These are phyloP conservation scores for Anolis carolinensis DNA, from an alignment of 2,113 vertebrate genomes.

Conservation along the genomic window DNA sequence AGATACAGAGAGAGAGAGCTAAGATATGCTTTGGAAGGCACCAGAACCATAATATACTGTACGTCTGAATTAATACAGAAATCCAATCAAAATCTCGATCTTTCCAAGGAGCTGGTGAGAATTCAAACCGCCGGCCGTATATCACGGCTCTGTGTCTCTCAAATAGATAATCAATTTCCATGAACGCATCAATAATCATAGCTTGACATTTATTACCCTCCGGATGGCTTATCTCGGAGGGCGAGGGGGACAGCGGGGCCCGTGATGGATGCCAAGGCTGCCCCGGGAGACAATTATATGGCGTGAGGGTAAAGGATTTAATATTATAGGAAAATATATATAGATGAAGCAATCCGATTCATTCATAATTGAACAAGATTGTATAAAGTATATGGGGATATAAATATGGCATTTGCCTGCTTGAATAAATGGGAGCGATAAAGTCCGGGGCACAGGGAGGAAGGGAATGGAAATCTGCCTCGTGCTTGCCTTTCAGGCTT, in stretches of 20 bases:
- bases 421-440: background rate
- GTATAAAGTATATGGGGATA: slow-evolving; percentile 56
- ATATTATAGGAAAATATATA: slow-evolving; percentile 47
- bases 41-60: background rate
- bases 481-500: background rate
- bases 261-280: slow-evolving; percentile 88
- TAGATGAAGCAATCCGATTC: slow-evolving; percentile 56
- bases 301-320: slow-evolving; percentile 69
- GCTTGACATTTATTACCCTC: slow-evolving; percentile 92
- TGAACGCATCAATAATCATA: slow-evolving; percentile 91
- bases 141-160: slow-evolving; percentile 76
- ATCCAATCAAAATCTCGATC: slow-evolving; percentile 66
- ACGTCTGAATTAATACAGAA: slow-evolving; percentile 65
- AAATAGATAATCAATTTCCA: slow-evolving; percentile 94
- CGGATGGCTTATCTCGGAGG: slow-evolving; percentile 92
- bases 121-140: slow-evolving; percentile 73
- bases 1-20: too few relatives aligned
- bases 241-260: slow-evolving; percentile 81
- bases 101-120: slow-evolving; percentile 67
- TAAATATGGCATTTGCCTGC: slow-evolving; percentile 54
- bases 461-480: background rate
- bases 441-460: background rate
- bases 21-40: background rate
- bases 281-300: slow-evolving; percentile 81
- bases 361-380: slow-evolving; percentile 70